Evolutionary conservation across 2,888 invertebrate species (phyloP), one percentile per base, ranked within the genome.

Genomic region (Tuberolachnus salignus): DNA sequence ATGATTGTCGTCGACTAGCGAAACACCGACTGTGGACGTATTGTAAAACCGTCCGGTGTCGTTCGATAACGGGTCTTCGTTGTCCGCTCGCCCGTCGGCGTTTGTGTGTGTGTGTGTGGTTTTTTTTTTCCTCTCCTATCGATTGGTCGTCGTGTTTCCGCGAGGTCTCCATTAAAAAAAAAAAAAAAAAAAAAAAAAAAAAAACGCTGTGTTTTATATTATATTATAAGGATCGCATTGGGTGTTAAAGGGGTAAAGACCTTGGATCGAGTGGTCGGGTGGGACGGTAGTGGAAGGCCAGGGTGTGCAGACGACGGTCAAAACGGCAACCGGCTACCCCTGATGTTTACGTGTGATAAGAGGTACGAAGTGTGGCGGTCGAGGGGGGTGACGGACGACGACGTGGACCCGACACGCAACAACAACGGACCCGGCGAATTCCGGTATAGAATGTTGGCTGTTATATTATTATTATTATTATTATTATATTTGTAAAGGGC

Each of bases 281-380:
- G 53, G 1, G 16, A 53, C 14, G 53, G 44, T 8, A 21, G 13
- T 11, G 57, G n/a, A 23, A 13, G 61, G 44, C 11, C 42, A 23
- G 67, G 14, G 23, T 16, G 11, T 57, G 51, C 14, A 14, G 10
- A 19, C 26, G n/a, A 16, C 75, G 66, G 46, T 67, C 63, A 75
- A 75, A 75, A 75, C 57, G 75, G 75, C 66, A 66, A 75, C 57
- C 46, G 26, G 19, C 53, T 10, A 44, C 46, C 16, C 16, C 10
- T 26, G 75, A 75, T 75, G 34, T 34, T 75, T 75, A 67, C 67
- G 26, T 59, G 75, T 75, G 75, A 75, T 75, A 75, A 67, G 34
- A 11, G 26, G 23, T 9, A 4, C n/a, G 16, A n/a, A 3, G 23
- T 63, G 23, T 34, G 13, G 13, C 0, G 26, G n/a, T 4, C 23